Evolutionary conservation across 2,113 vertebrate species (phyloP), one percentile per base, ranked within the genome.

Genomic region (Apodemus speciosus): DNA sequence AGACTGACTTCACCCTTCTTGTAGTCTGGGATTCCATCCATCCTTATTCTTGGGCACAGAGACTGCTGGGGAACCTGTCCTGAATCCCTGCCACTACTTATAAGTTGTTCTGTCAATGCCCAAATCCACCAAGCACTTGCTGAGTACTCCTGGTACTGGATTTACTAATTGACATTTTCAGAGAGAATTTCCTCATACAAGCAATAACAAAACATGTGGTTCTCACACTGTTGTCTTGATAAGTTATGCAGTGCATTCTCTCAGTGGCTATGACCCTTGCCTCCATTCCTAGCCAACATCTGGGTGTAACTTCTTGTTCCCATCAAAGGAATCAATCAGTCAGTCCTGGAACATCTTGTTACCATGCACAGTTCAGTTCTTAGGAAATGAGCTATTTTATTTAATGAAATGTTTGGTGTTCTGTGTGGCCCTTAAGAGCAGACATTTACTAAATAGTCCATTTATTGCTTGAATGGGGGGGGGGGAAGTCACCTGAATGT

Each of bases 351-450:
- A 96, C 95, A 87, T 89, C 85, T 89, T 97, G 95, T 96, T 58
- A 89, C 60, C 3, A 25, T 69, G 49, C 27, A 51, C 13, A 46
- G 75, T 62, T 40, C 58, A 56, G 87, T 92, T 92, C 91, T 93
- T 87, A 62, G 94, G 94, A 95, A 96, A 92, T 84, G 86, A 92
- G 92, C 89, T 95, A 91, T 93, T 96, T 96, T 91, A 91, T 89
- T 95, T 93, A 96, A 96, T 96, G 95, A 97, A 96, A 93, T 87
- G 80, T 93, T 96, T 90, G 83, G 83, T 38, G 6, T 93, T 94
- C 94, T 95, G 32, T 92, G 95, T 93, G 91, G 66, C 94, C 77
- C 68, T 93, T 93, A 95, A 92, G 89, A 96, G 58, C 75, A 96
- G 83, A 94, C 86, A 94, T 91, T 95, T 92, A 68, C 89, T 94